phyloP scores from a whole-genome alignment of 2,888 invertebrate species.

The Axea sp. region DNA sequence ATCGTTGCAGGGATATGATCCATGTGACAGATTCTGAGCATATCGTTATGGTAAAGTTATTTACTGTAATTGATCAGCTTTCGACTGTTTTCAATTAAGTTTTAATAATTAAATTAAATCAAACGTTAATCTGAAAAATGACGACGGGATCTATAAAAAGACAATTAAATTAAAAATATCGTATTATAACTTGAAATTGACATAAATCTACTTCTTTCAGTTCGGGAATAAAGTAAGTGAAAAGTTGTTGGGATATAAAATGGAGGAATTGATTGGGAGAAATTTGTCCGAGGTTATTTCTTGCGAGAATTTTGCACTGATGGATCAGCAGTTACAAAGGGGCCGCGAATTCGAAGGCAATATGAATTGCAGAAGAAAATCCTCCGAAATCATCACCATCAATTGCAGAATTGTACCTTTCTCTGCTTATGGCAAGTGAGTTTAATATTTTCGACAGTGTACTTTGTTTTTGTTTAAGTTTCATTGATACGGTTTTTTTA shows the following conservation, averaged over 20 bases:
- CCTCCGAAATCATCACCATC: conserved; percentile 88
- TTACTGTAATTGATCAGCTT: no score
- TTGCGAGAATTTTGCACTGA: conserved; percentile 81
- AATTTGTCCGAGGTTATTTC: conserved; percentile 82
- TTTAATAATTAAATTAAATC: no score
- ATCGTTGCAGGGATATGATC: conserved; percentile 91
- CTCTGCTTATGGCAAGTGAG: conserved; percentile 83
- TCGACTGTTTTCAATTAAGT: no score
- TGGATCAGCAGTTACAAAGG: conserved; percentile 83
- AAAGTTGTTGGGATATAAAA: conserved; percentile 87
- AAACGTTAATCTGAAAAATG: no score
- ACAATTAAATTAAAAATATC: no score
- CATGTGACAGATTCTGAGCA: conserved; percentile 93
- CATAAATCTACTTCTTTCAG: conserved; percentile 82
- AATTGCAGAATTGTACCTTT: conserved; percentile 90
- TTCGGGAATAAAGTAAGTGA: conserved; percentile 93
- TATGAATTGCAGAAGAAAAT: conserved; percentile 86
- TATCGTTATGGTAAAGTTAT: conserved; percentile 84
- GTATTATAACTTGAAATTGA: no score
- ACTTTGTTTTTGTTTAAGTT: background rate
- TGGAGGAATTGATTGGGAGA: conserved; percentile 83
- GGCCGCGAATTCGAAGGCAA: conserved; percentile 89
- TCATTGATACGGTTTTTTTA: no score
- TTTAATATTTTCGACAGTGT: conserved; percentile 40
- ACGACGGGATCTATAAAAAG: no score